Base-by-base conservation (phyloP, 2,113 vertebrate species). In the Lasiurus borealis region DNA sequence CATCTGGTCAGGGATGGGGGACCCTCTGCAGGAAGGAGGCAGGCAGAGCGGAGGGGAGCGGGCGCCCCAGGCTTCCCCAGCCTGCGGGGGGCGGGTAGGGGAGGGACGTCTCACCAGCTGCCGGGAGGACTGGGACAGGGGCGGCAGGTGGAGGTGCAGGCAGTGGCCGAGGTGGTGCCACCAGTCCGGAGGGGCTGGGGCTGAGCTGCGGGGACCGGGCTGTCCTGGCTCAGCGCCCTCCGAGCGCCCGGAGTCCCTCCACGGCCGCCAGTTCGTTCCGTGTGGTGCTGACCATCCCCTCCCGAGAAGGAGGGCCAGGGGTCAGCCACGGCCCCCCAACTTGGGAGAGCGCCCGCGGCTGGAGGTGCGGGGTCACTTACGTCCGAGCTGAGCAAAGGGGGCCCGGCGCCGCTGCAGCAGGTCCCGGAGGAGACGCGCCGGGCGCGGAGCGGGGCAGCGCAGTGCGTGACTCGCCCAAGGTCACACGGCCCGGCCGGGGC, bases 391-490 rank as follows among this genome's bases (percentile, higher is more conserved):
- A 5, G 40, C 40, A 40, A 40, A 40, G 40, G 40, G 40, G 40
- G 40, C n/a, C 40, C 40, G 40, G 40, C 40, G 3, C 40, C 40
- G 40, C 40, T 40, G 40, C 5, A 40, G 40, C 40, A 40, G 40
- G 40, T 40, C 40, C 40, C 40, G 40, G 40, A 40, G 40, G 40
- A 40, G 40, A 5, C 40, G 40, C 5, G 40, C 40, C 3, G 40
- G 76, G 29, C 10, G 19, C 1, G 1, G 77, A 68, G 69, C 57
- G 40, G 4, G n/a, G 25, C 50, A 6, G 82, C 11, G 40, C 92
- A 64, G 78, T 29, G 89, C 85, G 40, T 3, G 57, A 92, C 76
- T 68, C 15, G 5, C 3, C 94, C 97, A 97, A 97, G 97, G 96
- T 95, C 97, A 90, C 93, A 29, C 85, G 52, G 66, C 40, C 57